A percentile compares a stretch with the other conserved stretches of the same genome.
Conservation (phyloP, 2,113 vertebrate genomes). For the Pluvianellus socialis region DNA sequence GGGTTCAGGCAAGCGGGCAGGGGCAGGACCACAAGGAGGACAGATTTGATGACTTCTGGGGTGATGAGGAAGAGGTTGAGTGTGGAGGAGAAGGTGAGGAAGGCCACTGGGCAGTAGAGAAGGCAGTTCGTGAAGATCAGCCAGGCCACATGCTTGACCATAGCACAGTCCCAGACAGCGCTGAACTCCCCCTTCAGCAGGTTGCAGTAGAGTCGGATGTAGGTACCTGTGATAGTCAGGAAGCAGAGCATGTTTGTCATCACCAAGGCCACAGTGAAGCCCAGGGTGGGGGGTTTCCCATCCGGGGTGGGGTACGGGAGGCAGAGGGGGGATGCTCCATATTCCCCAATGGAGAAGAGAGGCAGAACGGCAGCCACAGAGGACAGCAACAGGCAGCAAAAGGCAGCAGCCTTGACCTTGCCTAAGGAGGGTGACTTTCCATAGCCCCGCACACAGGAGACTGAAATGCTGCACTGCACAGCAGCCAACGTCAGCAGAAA, state of each 20-base stretch:
- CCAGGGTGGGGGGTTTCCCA: slow-evolving; percentile 76
- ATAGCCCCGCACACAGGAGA: slow-evolving; percentile 79
- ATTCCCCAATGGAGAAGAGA: slow-evolving; percentile 85
- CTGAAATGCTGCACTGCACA: slow-evolving; percentile 85
- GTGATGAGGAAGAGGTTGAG: slow-evolving; percentile 87
- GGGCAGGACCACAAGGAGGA: slow-evolving; percentile 89
- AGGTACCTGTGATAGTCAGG: slow-evolving; percentile 87
- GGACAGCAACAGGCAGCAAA: slow-evolving; percentile 84
- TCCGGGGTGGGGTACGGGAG: slow-evolving; percentile 84
- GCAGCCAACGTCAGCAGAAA: slow-evolving; percentile 88
- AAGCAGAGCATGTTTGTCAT: slow-evolving; percentile 90
- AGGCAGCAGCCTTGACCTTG: slow-evolving; percentile 79
- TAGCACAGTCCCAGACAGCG: slow-evolving; percentile 89
- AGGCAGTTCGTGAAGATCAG: slow-evolving; percentile 93
- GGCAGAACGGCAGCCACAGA: slow-evolving; percentile 82
- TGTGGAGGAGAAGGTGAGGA: slow-evolving; percentile 90
- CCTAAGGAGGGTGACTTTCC: slow-evolving; percentile 81
- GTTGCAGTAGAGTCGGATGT: slow-evolving; percentile 91
- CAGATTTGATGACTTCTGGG: slow-evolving; percentile 88
- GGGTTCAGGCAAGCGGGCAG: slow-evolving; percentile 93
- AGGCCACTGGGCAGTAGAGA: slow-evolving; percentile 92
- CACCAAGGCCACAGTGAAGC: slow-evolving; percentile 79
- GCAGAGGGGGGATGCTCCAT: slow-evolving; percentile 91
- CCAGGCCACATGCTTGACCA: slow-evolving; percentile 94
- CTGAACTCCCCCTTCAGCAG: slow-evolving; percentile 85